phyloP scores from a whole-genome alignment of 2,113 vertebrate genomes.

The Nanorana parkeri region DNA sequence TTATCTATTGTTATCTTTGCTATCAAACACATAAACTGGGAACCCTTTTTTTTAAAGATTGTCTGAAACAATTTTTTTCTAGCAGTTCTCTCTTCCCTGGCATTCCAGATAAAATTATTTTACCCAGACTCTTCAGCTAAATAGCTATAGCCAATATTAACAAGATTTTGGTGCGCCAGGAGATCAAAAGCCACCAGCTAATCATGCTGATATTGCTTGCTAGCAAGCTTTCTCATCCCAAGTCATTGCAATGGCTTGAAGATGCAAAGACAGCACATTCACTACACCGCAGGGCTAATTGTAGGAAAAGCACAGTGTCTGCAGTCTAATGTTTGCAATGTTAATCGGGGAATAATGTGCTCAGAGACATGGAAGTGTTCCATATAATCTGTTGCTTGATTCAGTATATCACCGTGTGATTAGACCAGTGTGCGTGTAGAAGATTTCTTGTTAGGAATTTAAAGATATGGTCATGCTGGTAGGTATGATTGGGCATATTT shows the following conservation, averaged over 20 bases:
- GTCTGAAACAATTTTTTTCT: background rate
- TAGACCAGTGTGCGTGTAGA: too few species aligned
- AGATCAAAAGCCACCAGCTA: conserved; percentile 34
- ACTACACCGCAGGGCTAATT: conserved; percentile 21
- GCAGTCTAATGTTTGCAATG: conserved; percentile 17
- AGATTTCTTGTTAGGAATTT: background rate
- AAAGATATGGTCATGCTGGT: background rate
- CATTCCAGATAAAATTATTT: background rate
- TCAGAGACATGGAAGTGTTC: background rate
- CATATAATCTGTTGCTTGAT: background rate
- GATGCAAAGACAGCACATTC: conserved; percentile 43
- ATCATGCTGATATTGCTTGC: conserved; percentile 36
- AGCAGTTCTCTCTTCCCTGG: background rate
- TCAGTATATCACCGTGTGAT: background rate
- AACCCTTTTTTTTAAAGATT: background rate
- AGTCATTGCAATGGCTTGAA: conserved; percentile 28
- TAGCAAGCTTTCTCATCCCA: conserved; percentile 42
- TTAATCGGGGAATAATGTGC: background rate
- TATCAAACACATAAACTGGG: too few species aligned
- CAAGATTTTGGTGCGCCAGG: background rate
- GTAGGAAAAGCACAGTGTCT: conserved; percentile 15
- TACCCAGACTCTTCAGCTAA: background rate
- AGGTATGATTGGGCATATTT: conserved; percentile 3
- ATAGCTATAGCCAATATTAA: conserved; percentile 22
- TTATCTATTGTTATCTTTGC: conserved; percentile 11